phyloP scores from a whole-genome alignment of 2,888 invertebrate species.

The Ryuthela nishihirai region DNA sequence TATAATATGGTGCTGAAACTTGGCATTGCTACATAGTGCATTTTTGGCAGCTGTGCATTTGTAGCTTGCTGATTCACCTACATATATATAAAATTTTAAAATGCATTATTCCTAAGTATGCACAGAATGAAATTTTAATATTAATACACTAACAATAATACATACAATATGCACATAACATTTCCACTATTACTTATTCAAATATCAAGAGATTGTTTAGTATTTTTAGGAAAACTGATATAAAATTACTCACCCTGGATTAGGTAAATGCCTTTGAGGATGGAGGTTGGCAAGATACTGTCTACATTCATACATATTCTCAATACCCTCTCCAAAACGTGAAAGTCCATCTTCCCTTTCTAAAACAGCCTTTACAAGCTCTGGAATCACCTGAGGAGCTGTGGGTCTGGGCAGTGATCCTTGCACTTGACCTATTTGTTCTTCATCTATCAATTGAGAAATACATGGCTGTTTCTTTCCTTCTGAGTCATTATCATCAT shows the following conservation, averaged over 20 bases:
- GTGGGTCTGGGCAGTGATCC: constrained; percentile 6
- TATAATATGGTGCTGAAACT: too few species aligned
- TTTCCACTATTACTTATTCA: too few species aligned
- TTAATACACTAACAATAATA: too few species aligned
- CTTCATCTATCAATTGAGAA: background rate
- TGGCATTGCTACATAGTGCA: too few species aligned
- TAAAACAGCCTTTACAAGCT: constrained; percentile 32
- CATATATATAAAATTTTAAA: too few species aligned
- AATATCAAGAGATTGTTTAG: too few species aligned
- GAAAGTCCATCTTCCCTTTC: constrained; percentile 27
- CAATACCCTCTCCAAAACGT: constrained; percentile 31
- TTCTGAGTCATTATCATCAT: constrained; percentile 4
- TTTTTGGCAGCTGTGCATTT: too few species aligned
- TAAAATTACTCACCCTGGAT: constrained; percentile 33
- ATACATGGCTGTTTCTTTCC: background rate
- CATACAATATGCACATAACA: too few species aligned
- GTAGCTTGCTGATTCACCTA: too few species aligned
- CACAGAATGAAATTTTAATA: too few species aligned
- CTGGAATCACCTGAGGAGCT: constrained; percentile 18
- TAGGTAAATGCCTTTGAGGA: constrained; percentile 34
- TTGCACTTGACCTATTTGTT: constrained; percentile 4
- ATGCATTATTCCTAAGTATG: too few species aligned
- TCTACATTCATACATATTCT: constrained; percentile 40
- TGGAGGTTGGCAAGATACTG: constrained; percentile 38
- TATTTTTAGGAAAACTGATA: too few species aligned